Evolutionary conservation across 2,888 invertebrate species (phyloP), one percentile per base, ranked within the genome.

Genomic region (Mycalesis mineus): DNA sequence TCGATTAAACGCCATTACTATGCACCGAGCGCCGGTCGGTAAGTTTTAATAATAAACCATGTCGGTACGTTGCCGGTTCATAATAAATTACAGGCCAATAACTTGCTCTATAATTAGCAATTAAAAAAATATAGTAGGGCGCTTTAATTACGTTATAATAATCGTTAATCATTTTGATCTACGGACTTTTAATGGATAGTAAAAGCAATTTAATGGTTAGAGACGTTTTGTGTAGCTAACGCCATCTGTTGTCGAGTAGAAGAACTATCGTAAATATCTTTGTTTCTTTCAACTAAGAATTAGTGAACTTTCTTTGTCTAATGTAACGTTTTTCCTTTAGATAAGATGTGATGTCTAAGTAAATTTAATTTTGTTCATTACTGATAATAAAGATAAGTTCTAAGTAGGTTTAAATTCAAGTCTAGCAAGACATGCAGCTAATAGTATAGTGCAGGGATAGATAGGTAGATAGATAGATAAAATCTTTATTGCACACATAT

Each of bases 171-270:
- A 54, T 48, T 37, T 33, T 57, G 57, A 48, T 47, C 40, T 52
- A 52, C 41, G 45, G 14, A n/a, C 22, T 45, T 33, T 29, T 39
- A 47, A 29, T 45, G 39, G 29, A 22, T 44, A 28, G 9, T 29
- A 29, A 36, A 44, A 45, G 29, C 40, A 50, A 37, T 40, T 49
- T n/a, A 29, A 11, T n/a, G 36, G 31, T 9, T 31, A 15, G 33
- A 11, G 31, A 15, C 11, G 15, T 15, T 47, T 33, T 7, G 11
- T 7, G 31, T 33, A 9, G 0, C 6, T 67, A 70, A 62, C 79
- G 84, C 80, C 83, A 82, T 78, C 84, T 85, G 57, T 69, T 67
- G 56, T 66, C 61, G 75, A 83, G 74, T 84, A 81, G 84, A 5
- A 31, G 13, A 14, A 29, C 45, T 14, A n/a, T 7, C 22, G 22